These are phyloP conservation scores for Tragulus kanchil DNA, from an alignment of 2,113 vertebrate genomes.

Conservation along the genomic window DNA sequence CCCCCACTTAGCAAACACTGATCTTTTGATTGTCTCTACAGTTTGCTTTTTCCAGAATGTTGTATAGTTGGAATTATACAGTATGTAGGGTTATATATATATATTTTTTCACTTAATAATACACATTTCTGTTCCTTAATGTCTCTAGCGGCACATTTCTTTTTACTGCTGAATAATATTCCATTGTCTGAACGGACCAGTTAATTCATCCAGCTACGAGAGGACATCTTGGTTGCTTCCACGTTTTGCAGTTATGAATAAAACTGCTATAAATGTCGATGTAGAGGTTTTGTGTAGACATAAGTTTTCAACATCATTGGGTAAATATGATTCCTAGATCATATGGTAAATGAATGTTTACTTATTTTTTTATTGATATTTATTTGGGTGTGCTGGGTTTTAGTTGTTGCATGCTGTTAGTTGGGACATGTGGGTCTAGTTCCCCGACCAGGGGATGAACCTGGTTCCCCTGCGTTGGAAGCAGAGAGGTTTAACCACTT, in stretches of 20 bases:
- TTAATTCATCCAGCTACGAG: too few species aligned
- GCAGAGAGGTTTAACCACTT: too few species aligned
- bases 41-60: neutral
- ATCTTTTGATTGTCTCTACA: neutral
- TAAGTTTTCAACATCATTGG: neutral
- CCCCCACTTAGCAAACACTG: neutral
- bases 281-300: neutral
- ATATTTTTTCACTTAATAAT: neutral
- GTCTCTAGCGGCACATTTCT: neutral
- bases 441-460: too few species aligned
- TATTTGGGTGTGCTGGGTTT: too few species aligned
- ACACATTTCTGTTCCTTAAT: neutral
- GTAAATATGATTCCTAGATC: neutral
- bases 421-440: too few species aligned
- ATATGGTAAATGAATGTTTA: neutral
- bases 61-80: neutral
- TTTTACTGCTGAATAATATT: neutral
- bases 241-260: neutral
- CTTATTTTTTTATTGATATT: too few species aligned
- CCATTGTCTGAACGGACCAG: neutral
- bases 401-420: too few species aligned
- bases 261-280: neutral
- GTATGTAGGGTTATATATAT: neutral
- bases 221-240: neutral
- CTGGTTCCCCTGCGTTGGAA: too few species aligned